Evolutionary conservation across 1,140 invertebrate genomes (phyloP), one percentile per base, ranked within the genome.

Genomic region (Leptopilina boulardi): DNA sequence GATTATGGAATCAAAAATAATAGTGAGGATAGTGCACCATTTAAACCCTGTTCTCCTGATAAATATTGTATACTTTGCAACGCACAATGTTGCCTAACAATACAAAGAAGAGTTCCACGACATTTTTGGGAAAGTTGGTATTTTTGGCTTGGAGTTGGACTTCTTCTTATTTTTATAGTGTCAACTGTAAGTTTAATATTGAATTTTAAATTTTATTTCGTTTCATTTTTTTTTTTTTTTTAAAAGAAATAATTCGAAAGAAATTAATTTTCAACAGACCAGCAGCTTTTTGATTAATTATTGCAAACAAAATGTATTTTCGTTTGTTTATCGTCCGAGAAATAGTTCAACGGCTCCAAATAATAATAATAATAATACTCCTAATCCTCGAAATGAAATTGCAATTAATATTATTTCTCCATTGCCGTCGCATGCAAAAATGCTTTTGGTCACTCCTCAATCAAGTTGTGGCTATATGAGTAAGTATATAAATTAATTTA

Each of bases 121-220:
- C 86, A 88, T 30, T 79, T 88, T 47, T 89, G 87, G 86, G 88
- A 89, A 75, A 82, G 84, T 30, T 89, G 88, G 88, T 89, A 89
- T 76, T 89, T 89, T 73, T 89, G 88, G 88, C 80, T 89, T 1
- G 87, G 88, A 30, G 56, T 88, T 78, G 87, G 82, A 15, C 82
- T 89, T 10, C 79, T 88, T 41, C 66, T 83, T 79, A 80, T 88
- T 73, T 87, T 88, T 78, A 71, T 88, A 21, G 74, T 88, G 13
- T 87, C 82, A 56, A 88, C 85, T 77, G 88, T 89, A 54, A 85
- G 83, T 74, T 73, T 15, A 38, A 38, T 38, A 18, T 18, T n/a
- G 3, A 1, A 51, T 51, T 51, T 51, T 4, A 51, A n/a, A 51
- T 51, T 51, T 51, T n/a, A 44, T 44, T 44, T n/a, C 11, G n/a